phyloP scores from a whole-genome alignment of 2,888 invertebrate species.

The Nemotelus nigrinus region DNA sequence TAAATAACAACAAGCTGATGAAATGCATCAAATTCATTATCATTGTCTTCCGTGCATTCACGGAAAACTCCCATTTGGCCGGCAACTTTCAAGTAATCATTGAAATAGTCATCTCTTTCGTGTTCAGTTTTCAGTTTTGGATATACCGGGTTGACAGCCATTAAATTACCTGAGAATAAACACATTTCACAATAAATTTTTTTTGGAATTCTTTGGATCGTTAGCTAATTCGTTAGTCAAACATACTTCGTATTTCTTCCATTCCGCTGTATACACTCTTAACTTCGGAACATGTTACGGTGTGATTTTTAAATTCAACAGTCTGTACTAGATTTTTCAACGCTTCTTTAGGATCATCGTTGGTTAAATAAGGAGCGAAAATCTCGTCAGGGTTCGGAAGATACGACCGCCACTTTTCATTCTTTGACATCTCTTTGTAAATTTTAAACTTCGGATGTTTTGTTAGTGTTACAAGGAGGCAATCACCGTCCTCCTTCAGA shows the following conservation, averaged over 20 bases:
- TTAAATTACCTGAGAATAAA: conserved; percentile 68
- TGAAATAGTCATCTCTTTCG: conserved; percentile 70
- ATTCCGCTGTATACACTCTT: conserved; percentile 70
- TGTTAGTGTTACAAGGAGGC: conserved; percentile 75
- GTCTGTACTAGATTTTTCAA: conserved; percentile 68
- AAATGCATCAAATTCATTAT: conserved; percentile 65
- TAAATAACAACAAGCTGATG: conserved; percentile 68
- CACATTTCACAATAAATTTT: too few relatives aligned
- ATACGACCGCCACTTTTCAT: conserved; percentile 71
- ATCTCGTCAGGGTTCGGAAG: conserved; percentile 73
- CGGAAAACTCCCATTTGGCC: conserved; percentile 65
- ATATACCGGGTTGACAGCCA: conserved; percentile 76
- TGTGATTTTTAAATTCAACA: conserved; percentile 70
- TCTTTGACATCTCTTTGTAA: conserved; percentile 70
- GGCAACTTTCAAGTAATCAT: conserved; percentile 69
- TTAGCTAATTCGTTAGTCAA: background rate
- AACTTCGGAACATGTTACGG: conserved; percentile 70
- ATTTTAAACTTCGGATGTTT: conserved; percentile 76
- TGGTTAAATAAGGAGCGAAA: conserved; percentile 75
- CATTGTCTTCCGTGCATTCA: conserved; percentile 63
- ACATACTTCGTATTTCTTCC: conserved; percentile 69
- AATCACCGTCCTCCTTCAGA: conserved; percentile 74
- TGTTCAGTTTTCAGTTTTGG: conserved; percentile 70
- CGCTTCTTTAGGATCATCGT: conserved; percentile 69
- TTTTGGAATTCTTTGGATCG: too few relatives aligned